These are phyloP conservation scores for Vollenhovia emeryi DNA, from an alignment of 1,140 invertebrate genomes.

Conservation along the genomic window DNA sequence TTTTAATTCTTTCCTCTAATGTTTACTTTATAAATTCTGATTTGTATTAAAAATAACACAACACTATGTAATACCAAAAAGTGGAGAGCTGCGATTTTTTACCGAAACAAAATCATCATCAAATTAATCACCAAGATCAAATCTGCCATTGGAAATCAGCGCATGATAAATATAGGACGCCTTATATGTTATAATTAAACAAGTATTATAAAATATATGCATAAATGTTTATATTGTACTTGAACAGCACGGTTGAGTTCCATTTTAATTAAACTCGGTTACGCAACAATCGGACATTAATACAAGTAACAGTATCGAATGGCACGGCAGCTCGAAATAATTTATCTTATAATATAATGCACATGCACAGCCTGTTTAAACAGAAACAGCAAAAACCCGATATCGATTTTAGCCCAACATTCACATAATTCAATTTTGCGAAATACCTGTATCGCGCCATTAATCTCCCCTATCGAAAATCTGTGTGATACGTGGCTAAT, in stretches of 20 bases:
- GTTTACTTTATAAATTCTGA: not conserved
- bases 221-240: not conserved
- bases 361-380: not conserved
- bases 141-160: not conserved
- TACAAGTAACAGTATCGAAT: not conserved
- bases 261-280: conserved; percentile 11
- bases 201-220: not conserved
- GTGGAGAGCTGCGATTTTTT: not conserved
- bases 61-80: not conserved
- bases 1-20: too few species aligned
- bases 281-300: not conserved
- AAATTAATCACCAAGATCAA: not conserved
- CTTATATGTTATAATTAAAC: not conserved
- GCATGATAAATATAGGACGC: not conserved
- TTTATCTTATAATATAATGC: not conserved
- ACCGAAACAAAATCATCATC: not conserved
- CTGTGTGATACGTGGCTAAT: not conserved
- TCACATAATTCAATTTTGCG: not conserved
- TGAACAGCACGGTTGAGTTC: not conserved
- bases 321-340: not conserved
- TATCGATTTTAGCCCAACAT: not conserved
- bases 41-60: not conserved
- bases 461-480: not conserved
- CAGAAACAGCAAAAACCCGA: not conserved
- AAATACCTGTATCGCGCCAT: not conserved